phyloP scores from a whole-genome alignment of 2,888 invertebrate genomes.

The Charanyca ferruginea region DNA sequence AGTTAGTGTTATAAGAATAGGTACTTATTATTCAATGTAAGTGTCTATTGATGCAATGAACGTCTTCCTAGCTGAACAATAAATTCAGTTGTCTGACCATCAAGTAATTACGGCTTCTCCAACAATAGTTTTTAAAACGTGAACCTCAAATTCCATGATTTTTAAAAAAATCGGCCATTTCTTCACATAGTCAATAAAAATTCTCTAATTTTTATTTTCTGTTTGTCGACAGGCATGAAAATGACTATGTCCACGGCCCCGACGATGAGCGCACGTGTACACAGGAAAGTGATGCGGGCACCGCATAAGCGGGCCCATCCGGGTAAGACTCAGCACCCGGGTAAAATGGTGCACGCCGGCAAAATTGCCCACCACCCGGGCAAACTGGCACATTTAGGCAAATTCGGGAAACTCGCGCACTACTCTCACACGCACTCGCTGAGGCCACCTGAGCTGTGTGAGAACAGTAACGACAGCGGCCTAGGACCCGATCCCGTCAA shows the following conservation, averaged over 20 bases:
- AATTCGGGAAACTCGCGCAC: conserved; percentile 83
- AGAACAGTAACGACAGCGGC: conserved; percentile 97
- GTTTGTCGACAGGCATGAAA: conserved; percentile 92
- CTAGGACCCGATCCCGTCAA: conserved; percentile 94
- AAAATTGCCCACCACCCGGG: conserved; percentile 78
- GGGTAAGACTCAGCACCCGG: conserved; percentile 85
- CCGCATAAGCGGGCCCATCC: conserved; percentile 92
- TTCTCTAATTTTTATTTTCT: conserved; percentile 71
- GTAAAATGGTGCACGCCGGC: conserved; percentile 84
- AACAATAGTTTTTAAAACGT: conserved; percentile 4
- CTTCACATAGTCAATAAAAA: conserved; percentile 60
- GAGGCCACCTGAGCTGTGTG: conserved; percentile 92
- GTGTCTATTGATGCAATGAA: conserved; percentile 1
- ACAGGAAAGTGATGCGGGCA: conserved; percentile 93
- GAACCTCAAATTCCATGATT: background rate
- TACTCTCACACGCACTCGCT: conserved; percentile 87
- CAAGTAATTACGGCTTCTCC: background rate
- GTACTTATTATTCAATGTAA: conserved; percentile 21
- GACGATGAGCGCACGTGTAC: conserved; percentile 92
- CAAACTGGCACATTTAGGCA: conserved; percentile 79
- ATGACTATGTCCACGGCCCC: conserved; percentile 94
- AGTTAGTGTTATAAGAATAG: background rate
- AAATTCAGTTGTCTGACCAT: conserved; percentile 10
- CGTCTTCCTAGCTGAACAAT: conserved; percentile 15
- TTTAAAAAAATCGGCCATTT: conserved; percentile 21